Conservation (phyloP, 2,113 vertebrate species). For the Conger conger region DNA sequence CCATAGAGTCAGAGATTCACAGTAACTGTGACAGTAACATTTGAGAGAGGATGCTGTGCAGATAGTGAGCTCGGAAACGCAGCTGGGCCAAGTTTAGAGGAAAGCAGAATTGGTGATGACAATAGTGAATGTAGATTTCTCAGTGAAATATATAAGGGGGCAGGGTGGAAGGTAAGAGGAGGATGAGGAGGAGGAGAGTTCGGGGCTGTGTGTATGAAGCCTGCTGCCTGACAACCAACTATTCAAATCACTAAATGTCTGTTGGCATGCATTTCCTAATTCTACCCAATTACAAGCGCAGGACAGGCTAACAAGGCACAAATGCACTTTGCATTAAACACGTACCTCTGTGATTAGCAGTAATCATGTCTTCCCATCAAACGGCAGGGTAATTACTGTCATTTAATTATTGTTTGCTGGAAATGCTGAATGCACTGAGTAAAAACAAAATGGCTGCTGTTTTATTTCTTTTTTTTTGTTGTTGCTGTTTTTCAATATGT, state of each 20-base stretch:
- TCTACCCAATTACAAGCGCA: background rate
- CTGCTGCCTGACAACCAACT: too few species aligned
- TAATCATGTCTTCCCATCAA: background rate
- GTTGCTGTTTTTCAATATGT: background rate
- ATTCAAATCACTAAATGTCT: background rate
- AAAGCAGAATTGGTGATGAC: too few species aligned
- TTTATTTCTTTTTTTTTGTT: background rate
- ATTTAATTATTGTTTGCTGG: background rate
- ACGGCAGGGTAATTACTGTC: background rate
- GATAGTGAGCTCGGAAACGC: too few species aligned
- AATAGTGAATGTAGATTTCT: too few species aligned
- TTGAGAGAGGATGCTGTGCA: too few species aligned
- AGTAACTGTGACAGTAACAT: too few species aligned
- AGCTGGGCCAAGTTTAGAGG: too few species aligned
- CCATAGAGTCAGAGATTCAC: too few species aligned
- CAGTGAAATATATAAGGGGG: too few species aligned
- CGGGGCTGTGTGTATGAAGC: too few species aligned
- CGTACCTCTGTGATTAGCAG: conserved; percentile 1
- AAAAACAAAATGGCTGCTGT: background rate
- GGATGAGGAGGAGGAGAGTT: too few species aligned
- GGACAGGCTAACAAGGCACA: background rate
- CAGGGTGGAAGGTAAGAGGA: too few species aligned
- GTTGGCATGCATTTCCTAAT: background rate
- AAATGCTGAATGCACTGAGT: background rate
- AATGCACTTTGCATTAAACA: background rate